Evolutionary conservation across 2,888 invertebrate species (phyloP), one percentile per base, ranked within the genome.

Genomic region (Lithophane leautieri): DNA sequence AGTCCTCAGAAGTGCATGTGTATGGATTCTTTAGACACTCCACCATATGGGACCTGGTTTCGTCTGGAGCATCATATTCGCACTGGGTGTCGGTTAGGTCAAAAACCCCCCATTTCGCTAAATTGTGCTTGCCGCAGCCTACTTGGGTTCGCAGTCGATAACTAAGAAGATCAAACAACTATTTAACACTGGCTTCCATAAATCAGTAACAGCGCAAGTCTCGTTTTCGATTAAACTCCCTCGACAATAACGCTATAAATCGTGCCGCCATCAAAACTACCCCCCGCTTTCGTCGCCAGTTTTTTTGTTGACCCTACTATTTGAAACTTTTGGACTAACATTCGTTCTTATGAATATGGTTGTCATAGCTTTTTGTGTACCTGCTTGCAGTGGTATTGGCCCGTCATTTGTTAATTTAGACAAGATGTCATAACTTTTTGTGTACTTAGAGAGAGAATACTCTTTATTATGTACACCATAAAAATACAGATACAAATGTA

Each of bases 191-290:
- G 58, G 70, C 72, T 72, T n/a, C 44, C 62, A 84, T 87, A 87
- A 87, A 86, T 87, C 87, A 87, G 77, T 67, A n/a, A 14, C 65
- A 65, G 77, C 63, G 68, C 73, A 69, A 85, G 75, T 79, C 79
- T 73, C 79, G 68, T 69, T 79, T 84, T 84, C 89, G 87, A 89
- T 88, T 89, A 85, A 85, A 86, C 73, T 79, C 83, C 76, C 68
- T n/a, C 70, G 79, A 73, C 88, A 83, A 83, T 88, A 83, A 73
- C 25, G 85, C 81, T 63, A 82, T 89, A 89, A 89, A 89, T 89
- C 79, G 77, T 70, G 19, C 40, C 61, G 65, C 78, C 86, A 83
- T 88, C 86, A 87, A 68, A 74, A 79, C 71, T 67, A 75, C 83
- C 79, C 79, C 73, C 76, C 60, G 62, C 52, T 78, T 75, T 83